Evolutionary conservation across 2,113 vertebrate species (phyloP), one percentile per base, ranked within the genome.

Genomic region (Anguilla japonica): DNA sequence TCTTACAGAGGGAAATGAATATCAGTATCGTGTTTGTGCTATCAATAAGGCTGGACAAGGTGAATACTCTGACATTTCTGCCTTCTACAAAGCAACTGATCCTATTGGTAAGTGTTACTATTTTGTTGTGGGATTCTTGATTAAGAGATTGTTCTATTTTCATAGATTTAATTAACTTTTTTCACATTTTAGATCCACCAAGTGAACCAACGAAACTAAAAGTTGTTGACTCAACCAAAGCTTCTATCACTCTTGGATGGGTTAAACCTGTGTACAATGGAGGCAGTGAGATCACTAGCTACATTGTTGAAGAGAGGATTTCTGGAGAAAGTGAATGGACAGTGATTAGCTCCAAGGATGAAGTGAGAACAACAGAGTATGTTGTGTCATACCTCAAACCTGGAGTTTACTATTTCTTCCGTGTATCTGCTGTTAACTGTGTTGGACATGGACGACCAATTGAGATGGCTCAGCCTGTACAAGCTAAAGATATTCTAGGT

Each of bases 401-500:
- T 91, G 97, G 96, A 86, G 46, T 94, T 81, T 97, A 97, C 91
- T 99, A 99, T 92, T 99, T 93, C 91, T 99, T 99, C 96, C 97
- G 95, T n/a, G 97, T 99, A 2, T 97, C 95, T 88, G 98, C 98
- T 89, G 93, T 99, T 84, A 99, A 99, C 91, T 95, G 92, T 94
- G 97, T 96, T 87, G 98, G 98, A 89, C 95, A 96, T 95, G 98
- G 98, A 95, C 96, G 98, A 71, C 95, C 97, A 87, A 98, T 98
- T 93, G 97, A 97, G 92, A 97, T 98, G 94, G 96, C 93, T 81
- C 97, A 98, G 90, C 97, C 98, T 0, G 90, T 95, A 85, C 98
- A 99, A 93, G 97, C 98, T 92, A 99, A 99, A 92, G 98, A 99
- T 89, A 97, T 99, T 93, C 95, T 99, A 84, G 98, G 98, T 99